Evolutionary conservation across 2,797 vertebrate species (phyloP), one percentile per base, ranked within the genome.

Genomic region (Psittacula echo): DNA sequence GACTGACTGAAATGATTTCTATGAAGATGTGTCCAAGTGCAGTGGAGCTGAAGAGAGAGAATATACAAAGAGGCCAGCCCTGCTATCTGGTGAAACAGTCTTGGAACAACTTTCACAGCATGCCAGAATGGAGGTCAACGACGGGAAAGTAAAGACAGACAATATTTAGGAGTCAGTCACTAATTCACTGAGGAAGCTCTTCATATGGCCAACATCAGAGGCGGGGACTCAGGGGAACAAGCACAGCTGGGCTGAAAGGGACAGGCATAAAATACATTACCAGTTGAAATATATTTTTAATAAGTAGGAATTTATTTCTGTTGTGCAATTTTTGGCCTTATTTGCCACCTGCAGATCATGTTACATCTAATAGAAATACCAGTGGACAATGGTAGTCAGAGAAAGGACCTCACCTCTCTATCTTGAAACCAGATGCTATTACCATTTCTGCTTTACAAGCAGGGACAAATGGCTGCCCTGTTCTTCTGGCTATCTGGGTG

Each of bases 331-430:
- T 74, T 86, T 71, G 85, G 79, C 79, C 51, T 81, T 70, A 86
- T 90, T 83, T 93, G 85, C 75, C 89, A 95, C 93, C 87, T 91
- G 91, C 51, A 80, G 95, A 80, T 96, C 88, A 80, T 6, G 5
- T 96, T 94, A 89, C 89, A 23, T 24, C 51, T 76, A 90, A 93
- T 11, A 13, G 66, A 93, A 94, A 81, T 51, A 87, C 45, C 90
- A 89, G 44, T 1, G 51, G 60, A 60, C 68, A 88, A 54, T 39
- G 29, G 80, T 6, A 83, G 85, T 60, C 68, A 48, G 48, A 64
- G 62, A 67, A 11, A 1, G 62, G 42, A 54, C 32, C 44, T 60
- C 3, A 2, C 54, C 71, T 26, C 9, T 58, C 0, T 66, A 61
- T 71, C 74, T 80, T 39, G 56, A 92, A 91, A 84, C 53, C 93